Evolutionary conservation across 2,113 vertebrate species (phyloP).

Genomic region (Nicator chloris): DNA sequence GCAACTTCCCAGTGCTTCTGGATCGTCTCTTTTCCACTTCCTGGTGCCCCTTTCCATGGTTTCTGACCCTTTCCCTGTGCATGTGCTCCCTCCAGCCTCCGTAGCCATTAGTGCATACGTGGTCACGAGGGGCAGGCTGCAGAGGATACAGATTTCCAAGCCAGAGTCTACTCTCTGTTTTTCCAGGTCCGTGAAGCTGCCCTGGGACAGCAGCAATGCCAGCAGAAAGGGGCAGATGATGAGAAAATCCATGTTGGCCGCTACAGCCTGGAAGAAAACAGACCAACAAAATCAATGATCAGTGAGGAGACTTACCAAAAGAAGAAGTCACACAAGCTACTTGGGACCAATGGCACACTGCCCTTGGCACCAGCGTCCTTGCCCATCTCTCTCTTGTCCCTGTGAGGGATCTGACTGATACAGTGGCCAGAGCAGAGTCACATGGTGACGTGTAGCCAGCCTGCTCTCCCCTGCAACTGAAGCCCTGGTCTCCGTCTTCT

Average conservation of each 20-base stretch:
- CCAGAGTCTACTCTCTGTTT: conserved; percentile 80
- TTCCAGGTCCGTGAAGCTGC: conserved; percentile 66
- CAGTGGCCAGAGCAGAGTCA: neutral
- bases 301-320: neutral
- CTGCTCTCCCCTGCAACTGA: neutral
- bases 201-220: conserved; percentile 59
- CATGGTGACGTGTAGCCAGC: neutral
- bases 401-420: neutral
- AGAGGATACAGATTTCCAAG: conserved; percentile 95
- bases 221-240: conserved; percentile 72
- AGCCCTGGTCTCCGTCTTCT: neutral
- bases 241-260: conserved; percentile 74
- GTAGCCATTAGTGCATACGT: accelerated
- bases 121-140: neutral
- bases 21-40: neutral
- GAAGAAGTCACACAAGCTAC: neutral
- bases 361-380: too few species aligned
- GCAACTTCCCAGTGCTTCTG: neutral
- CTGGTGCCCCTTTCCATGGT: neutral
- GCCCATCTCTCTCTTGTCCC: neutral
- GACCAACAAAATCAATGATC: neutral
- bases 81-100: neutral
- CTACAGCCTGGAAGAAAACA: neutral
- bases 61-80: neutral
- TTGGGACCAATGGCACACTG: accelerated